A percentile compares a stretch with the other conserved stretches of the same genome.
phyloP scores from a whole-genome alignment of 2,888 invertebrate species.

The Meta bourneti region DNA sequence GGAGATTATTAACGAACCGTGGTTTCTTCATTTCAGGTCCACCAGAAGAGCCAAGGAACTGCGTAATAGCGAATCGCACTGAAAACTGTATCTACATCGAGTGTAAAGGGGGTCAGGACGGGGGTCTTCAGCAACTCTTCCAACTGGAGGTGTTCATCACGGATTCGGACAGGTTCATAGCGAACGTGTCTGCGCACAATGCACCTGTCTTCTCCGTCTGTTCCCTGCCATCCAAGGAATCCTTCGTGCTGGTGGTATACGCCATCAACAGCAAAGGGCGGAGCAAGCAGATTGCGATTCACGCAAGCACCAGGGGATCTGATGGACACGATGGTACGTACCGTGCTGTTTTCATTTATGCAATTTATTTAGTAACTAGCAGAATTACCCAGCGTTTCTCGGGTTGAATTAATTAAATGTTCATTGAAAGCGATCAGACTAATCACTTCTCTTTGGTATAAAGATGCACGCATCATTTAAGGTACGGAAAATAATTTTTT shows the following conservation, averaged over 20 bases:
- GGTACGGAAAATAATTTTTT: too few species aligned
- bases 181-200: slow-evolving; percentile 54
- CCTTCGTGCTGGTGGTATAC: slow-evolving; percentile 89
- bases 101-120: slow-evolving; percentile 70
- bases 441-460: too few species aligned
- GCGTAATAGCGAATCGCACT: slow-evolving; percentile 57
- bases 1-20: too few species aligned
- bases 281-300: slow-evolving; percentile 89
- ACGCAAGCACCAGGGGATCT: slow-evolving; percentile 81
- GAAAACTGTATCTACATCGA: slow-evolving; percentile 44
- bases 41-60: slow-evolving; percentile 70
- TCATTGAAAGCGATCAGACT: too few species aligned
- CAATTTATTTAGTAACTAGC: too few species aligned
- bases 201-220: slow-evolving; percentile 67
- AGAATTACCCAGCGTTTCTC: too few species aligned
- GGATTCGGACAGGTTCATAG: slow-evolving; percentile 58
- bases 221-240: slow-evolving; percentile 84
- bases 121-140: slow-evolving; percentile 66
- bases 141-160: slow-evolving; percentile 68
- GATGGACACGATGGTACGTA: slow-evolving; percentile 40
- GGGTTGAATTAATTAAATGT: too few species aligned
- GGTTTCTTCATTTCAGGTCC: slow-evolving; percentile 47
- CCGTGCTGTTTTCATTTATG: neutral
- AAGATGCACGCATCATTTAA: too few species aligned
- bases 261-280: slow-evolving; percentile 91